These are phyloP conservation scores for Acleris holmiana DNA, from an alignment of 2,888 invertebrate species.

Conservation along the genomic window DNA sequence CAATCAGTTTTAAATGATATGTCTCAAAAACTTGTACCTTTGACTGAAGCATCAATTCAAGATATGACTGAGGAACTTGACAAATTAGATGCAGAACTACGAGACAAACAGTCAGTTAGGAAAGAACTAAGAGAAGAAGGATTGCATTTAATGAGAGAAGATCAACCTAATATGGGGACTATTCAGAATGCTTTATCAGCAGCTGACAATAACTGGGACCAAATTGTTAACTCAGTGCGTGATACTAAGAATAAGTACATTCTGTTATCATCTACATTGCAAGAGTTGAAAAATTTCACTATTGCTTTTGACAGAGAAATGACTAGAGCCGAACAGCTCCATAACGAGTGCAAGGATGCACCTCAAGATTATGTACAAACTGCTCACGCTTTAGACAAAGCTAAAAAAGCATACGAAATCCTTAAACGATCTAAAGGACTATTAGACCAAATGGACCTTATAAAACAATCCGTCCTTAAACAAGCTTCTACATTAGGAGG, in stretches of 20 bases:
- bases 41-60: constrained; percentile 76
- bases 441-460: constrained; percentile 91
- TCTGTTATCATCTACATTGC: constrained; percentile 88
- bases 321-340: constrained; percentile 87
- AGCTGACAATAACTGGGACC: constrained; percentile 92
- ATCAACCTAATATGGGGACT: constrained; percentile 90
- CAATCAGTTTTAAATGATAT: constrained; percentile 84
- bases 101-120: constrained; percentile 86
- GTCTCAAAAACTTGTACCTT: constrained; percentile 76
- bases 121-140: constrained; percentile 92
- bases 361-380: constrained; percentile 90
- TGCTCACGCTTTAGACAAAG: constrained; percentile 88
- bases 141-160: constrained; percentile 90
- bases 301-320: constrained; percentile 89
- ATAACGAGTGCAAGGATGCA: constrained; percentile 86
- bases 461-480: constrained; percentile 88
- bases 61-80: constrained; percentile 80
- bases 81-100: constrained; percentile 82
- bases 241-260: constrained; percentile 90
- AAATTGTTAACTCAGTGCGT: constrained; percentile 88
- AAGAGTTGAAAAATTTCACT: constrained; percentile 89
- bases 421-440: constrained; percentile 89
- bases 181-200: constrained; percentile 92
- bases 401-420: constrained; percentile 89
- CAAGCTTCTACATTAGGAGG: constrained; percentile 88